Evolutionary conservation across 2,113 vertebrate genomes (phyloP).

Genomic region (Pollimyrus isidori): DNA sequence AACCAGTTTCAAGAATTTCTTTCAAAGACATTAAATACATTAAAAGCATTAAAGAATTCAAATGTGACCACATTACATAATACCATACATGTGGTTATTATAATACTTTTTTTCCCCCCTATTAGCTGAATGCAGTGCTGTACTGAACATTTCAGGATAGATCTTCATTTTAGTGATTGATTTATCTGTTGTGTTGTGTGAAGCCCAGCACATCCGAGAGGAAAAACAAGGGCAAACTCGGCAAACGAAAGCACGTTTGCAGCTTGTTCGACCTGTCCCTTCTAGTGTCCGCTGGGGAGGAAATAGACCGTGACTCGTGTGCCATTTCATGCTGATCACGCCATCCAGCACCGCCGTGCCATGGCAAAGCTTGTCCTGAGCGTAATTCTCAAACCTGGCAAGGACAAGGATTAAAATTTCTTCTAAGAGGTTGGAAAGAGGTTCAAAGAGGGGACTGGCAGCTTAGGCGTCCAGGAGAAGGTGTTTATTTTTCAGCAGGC

Average conservation of each 20-base stretch:
- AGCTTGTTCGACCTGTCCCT: neutral
- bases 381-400: conserved; percentile 34
- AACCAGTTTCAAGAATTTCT: neutral
- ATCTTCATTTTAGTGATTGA: neutral
- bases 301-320: conserved; percentile 21
- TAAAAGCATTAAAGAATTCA: neutral
- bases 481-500: neutral
- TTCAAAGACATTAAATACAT: neutral
- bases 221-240: neutral
- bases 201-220: neutral
- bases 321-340: conserved; percentile 23
- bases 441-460: conserved; percentile 20
- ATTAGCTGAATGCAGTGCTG: neutral
- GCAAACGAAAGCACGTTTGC: neutral
- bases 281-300: neutral
- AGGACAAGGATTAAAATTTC: conserved; percentile 26
- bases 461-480: neutral
- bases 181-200: neutral
- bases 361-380: neutral
- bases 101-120: neutral
- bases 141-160: neutral
- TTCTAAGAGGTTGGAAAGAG: neutral
- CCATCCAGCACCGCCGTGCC: conserved; percentile 2
- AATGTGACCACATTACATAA: neutral
- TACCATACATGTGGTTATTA: neutral